Evolutionary conservation across 2,797 vertebrate genomes (phyloP).

Genomic region (Sebastes vulpes): DNA sequence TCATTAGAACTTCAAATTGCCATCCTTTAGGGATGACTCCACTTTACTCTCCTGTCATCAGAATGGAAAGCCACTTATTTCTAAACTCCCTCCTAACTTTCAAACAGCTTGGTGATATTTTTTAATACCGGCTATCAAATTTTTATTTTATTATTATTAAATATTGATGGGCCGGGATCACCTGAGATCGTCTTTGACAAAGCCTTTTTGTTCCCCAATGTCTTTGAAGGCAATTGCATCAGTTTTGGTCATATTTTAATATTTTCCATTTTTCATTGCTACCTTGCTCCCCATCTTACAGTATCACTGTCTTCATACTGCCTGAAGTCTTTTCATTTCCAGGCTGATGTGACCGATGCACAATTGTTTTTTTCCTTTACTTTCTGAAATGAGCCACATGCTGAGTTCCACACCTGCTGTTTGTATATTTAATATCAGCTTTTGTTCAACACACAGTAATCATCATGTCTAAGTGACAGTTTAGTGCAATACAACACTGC

Average conservation of each 20-base stretch:
- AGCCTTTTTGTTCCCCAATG: neutral
- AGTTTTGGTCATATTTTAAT: neutral
- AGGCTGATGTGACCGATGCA: neutral
- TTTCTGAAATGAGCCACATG: neutral
- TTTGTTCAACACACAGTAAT: neutral
- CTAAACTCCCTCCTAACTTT: slow-evolving; percentile 1
- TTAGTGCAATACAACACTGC: neutral
- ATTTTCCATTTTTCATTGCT: slow-evolving; percentile 5
- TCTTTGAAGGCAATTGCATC: slow-evolving; percentile 22
- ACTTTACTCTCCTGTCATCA: neutral
- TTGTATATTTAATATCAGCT: neutral
- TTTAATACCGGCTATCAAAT: slow-evolving; percentile 31
- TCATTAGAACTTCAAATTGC: slow-evolving; percentile 40
- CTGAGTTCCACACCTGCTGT: neutral
- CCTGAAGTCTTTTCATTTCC: neutral
- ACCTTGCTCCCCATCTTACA: neutral
- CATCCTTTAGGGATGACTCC: slow-evolving; percentile 13
- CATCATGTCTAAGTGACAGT: slow-evolving; percentile 1
- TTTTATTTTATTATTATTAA: slow-evolving; percentile 24
- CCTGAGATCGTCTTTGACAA: slow-evolving; percentile 20
- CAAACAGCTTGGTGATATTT: neutral
- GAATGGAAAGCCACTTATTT: slow-evolving; percentile 15
- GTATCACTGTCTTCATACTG: neutral
- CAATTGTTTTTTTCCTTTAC: neutral
- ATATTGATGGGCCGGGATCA: slow-evolving; percentile 23